Evolutionary conservation across 2,888 invertebrate genomes (phyloP), one percentile per base, ranked within the genome.

Genomic region (Pomacea canaliculata): DNA sequence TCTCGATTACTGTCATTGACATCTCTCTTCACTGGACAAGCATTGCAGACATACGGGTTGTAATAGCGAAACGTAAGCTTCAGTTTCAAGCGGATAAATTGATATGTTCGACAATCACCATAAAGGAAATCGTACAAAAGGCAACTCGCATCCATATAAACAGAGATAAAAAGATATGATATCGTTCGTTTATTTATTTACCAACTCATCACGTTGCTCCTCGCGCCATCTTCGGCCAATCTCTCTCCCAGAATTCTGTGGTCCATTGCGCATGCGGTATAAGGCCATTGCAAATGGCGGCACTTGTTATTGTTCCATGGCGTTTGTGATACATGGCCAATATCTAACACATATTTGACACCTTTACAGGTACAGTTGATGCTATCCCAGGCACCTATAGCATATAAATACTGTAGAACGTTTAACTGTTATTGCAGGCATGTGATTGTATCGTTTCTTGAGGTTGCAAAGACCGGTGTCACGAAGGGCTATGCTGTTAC

Each of bases 271-370:
- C 91, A 91, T 90, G 91, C 91, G 89, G 86, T 83, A 78, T 84
- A 83, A 81, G 80, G 81, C 83, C 94, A 96, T 95, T 96, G 95
- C 96, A 96, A 97, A 97, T 97, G 97, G 97, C 97, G 96, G 95
- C 96, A 94, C 96, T 86, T 97, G 96, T 97, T 97, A 96, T 97
- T 97, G 96, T 97, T 96, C 91, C 95, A 95, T 95, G 95, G 95
- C 94, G 95, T 95, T 91, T 91, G 90, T 91, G 90, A 92, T 91
- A 91, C 90, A 90, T 89, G 91, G 90, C 89, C 89, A 91, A 91
- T 91, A 56, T 91, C 90, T 92, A 91, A 90, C 89, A 90, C 89
- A 89, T 89, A 90, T 91, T 90, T 90, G 89, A 89, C 89, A 89
- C 90, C 90, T 90, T 90, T 89, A 87, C 90, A 91, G 91, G 92